Percentiles rank a stretch among this genome's conserved stretches.
Conservation (phyloP, 2,113 vertebrate genomes). For the Laticauda laticaudata region DNA sequence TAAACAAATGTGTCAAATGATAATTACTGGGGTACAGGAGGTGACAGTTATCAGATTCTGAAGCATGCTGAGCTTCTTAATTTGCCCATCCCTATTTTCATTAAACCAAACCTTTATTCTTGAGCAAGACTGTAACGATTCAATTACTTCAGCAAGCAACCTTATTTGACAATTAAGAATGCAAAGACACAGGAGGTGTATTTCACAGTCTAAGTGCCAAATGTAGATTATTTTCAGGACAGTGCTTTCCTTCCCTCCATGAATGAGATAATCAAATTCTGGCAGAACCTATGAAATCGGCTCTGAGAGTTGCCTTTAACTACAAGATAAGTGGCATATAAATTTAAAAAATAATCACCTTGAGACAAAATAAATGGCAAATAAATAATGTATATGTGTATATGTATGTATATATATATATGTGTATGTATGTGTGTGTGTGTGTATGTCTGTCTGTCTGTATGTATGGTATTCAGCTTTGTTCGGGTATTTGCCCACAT, state of each 20-base stretch:
- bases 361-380: background rate
- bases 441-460: too few species aligned
- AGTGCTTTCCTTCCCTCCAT: background rate
- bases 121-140: background rate
- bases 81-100: background rate
- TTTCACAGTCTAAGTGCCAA: background rate
- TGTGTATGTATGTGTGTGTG: too few species aligned
- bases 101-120: background rate
- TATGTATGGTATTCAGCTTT: too few species aligned
- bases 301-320: background rate
- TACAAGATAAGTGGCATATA: background rate
- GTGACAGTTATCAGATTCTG: background rate
- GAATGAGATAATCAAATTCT: background rate
- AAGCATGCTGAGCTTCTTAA: background rate
- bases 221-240: background rate
- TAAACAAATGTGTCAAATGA: background rate
- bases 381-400: background rate
- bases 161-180: background rate
- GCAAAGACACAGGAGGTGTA: background rate
- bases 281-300: fast-evolving
- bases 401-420: too few species aligned
- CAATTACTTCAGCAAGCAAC: background rate
- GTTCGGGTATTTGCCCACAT: too few species aligned
- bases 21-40: background rate
- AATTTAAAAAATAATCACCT: background rate